Conservation (phyloP, 2,888 invertebrate genomes). For the Synergus laeviventris region DNA sequence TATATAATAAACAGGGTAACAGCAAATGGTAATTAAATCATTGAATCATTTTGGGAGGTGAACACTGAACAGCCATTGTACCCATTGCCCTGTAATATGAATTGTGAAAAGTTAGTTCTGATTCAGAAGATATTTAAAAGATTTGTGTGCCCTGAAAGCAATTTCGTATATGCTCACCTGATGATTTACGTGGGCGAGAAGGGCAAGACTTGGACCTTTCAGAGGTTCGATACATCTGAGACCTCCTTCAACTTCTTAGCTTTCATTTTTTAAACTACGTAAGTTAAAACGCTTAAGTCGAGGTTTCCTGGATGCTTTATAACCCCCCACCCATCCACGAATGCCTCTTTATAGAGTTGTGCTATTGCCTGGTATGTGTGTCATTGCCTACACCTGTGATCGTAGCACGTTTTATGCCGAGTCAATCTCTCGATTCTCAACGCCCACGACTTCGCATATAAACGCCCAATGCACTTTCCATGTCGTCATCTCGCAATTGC, state of each 20-base stretch:
- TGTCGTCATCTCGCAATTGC: conserved; percentile 27
- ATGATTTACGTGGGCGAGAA: background rate
- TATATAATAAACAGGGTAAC: too few relatives aligned
- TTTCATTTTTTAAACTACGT: conserved; percentile 2
- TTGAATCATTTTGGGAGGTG: too few relatives aligned
- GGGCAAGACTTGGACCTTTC: background rate
- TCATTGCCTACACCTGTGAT: conserved; percentile 34
- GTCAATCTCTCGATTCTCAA: conserved; percentile 23
- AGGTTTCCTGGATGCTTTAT: conserved; percentile 25
- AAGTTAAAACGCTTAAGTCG: background rate
- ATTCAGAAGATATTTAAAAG: background rate
- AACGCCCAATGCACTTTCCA: conserved; percentile 22
- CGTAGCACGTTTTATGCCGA: conserved; percentile 4
- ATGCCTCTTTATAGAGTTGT: conserved; percentile 27
- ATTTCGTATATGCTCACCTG: background rate
- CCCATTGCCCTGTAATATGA: background rate
- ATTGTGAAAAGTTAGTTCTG: background rate
- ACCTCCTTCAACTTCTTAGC: background rate
- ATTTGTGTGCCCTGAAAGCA: background rate
- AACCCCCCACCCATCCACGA: background rate
- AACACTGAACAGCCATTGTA: too few relatives aligned
- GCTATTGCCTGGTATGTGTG: conserved; percentile 31
- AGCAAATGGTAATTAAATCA: too few relatives aligned
- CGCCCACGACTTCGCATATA: conserved; percentile 13
- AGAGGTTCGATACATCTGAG: background rate